Conservation (phyloP, 1,140 invertebrate species). For the Elymnias hypermnestra region DNA sequence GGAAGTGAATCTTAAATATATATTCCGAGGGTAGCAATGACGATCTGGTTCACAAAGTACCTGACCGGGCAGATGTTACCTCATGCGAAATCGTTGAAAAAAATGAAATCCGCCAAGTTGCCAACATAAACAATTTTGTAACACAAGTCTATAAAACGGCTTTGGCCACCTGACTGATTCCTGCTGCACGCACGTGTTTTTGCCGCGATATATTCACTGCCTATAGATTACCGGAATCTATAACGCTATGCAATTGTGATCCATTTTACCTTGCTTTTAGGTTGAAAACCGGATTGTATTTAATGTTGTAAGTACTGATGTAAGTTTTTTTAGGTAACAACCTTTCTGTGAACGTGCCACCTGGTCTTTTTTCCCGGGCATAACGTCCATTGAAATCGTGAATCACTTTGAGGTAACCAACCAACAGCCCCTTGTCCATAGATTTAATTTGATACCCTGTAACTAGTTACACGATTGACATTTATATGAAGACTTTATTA, state of each 20-base stretch:
- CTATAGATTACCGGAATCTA: conserved; percentile 34
- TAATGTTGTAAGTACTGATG: conserved; percentile 29
- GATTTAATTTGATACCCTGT: background rate
- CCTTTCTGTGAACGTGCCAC: conserved; percentile 55
- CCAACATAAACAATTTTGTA: conserved; percentile 41
- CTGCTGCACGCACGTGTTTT: conserved; percentile 58
- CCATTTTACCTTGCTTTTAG: conserved; percentile 29
- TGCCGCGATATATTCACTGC: conserved; percentile 45
- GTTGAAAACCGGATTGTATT: conserved; percentile 30
- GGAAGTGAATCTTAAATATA: too few relatives aligned
- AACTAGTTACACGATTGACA: too few relatives aligned
- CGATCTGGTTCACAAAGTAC: background rate
- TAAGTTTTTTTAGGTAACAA: conserved; percentile 51
- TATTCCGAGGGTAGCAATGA: too few relatives aligned
- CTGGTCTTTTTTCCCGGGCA: conserved; percentile 62
- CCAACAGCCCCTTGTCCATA: conserved; percentile 17
- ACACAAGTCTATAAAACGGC: conserved; percentile 32
- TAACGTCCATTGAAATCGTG: conserved; percentile 48
- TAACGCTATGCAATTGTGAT: conserved; percentile 36
- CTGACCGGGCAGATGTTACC: conserved; percentile 19
- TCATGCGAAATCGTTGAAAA: conserved; percentile 17
- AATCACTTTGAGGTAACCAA: conserved; percentile 38
- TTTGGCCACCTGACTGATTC: conserved; percentile 56
- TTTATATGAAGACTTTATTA: too few relatives aligned
- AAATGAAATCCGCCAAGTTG: conserved; percentile 24